Conservation (phyloP, 2,888 invertebrate species). For the Atethmia centrago region DNA sequence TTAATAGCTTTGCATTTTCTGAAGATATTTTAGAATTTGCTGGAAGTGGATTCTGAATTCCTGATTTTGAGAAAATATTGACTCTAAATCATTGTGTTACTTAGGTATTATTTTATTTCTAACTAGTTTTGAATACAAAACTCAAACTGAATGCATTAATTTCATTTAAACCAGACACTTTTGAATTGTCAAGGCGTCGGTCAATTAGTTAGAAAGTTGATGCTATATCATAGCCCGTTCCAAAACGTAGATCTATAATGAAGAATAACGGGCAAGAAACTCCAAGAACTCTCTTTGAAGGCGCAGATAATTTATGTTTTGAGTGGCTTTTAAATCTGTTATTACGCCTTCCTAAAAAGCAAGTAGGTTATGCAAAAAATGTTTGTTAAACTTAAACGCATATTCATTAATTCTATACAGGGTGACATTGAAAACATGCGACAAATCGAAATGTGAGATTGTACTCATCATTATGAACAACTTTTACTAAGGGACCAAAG, state of each 20-base stretch:
- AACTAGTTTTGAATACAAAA: neutral
- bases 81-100: neutral
- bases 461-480: too few relatives aligned
- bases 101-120: neutral
- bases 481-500: too few relatives aligned
- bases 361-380: too few relatives aligned
- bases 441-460: too few relatives aligned
- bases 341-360: too few relatives aligned
- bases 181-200: neutral
- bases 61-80: neutral
- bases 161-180: neutral
- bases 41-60: neutral
- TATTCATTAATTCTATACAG: too few relatives aligned
- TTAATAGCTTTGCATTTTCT: constrained; percentile 44
- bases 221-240: neutral
- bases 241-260: neutral
- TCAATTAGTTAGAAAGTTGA: neutral
- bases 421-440: too few relatives aligned
- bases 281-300: neutral
- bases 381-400: too few relatives aligned
- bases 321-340: too few relatives aligned
- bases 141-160: neutral
- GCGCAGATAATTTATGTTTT: too few relatives aligned
- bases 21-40: constrained; percentile 38
- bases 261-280: neutral